Base-by-base conservation (phyloP, 1,140 invertebrate species). In the Teleogryllus occipitalis region DNA sequence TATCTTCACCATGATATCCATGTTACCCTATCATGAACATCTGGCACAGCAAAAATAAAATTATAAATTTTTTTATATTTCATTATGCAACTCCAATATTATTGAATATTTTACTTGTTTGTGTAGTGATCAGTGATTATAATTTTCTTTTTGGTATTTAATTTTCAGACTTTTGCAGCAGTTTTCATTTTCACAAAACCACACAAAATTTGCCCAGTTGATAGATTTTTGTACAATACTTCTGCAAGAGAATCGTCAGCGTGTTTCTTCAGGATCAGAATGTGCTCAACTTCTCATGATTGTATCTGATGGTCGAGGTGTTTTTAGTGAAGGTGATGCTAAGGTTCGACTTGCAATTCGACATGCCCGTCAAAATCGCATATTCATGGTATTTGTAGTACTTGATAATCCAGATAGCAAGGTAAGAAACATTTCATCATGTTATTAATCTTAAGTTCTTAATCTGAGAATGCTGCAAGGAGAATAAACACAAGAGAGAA, bases 341-440 rank as follows among this genome's bases (percentile, higher is more conserved):
- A 88, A 87, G 73, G 93, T 99, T 0, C 88, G 90, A 77, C 90
- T 90, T 80, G 93, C 96, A 4, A 92, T 99, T 2, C 88, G 95
- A 82, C 87, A 91, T 83, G 95, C 96, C 7, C 91, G 92, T 81
- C 88, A 95, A 76, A 88, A 92, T 39, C 91, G 94, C 73, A 93
- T 99, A 81, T 99, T 99, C 85, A 89, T 97, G 77, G 94, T 99
- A 0, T 99, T 98, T 85, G 91, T 99, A 72, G 94, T 99, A 79
- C 91, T 99, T 46, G 98, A 99, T 86, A 98, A 96, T 88, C 95
- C 96, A 7, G 88, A 92, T 72, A 96, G 93, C 84, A 95, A 97
- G 90, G 95, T 96, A 86, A 87, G 39, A 39, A 39, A 39, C 27
- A 39, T 39, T 39, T 39, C 27, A 39, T 39, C 27, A n/a, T 39